Base-by-base conservation (phyloP, 2,797 vertebrate species). In the Syndactyla subalaris region DNA sequence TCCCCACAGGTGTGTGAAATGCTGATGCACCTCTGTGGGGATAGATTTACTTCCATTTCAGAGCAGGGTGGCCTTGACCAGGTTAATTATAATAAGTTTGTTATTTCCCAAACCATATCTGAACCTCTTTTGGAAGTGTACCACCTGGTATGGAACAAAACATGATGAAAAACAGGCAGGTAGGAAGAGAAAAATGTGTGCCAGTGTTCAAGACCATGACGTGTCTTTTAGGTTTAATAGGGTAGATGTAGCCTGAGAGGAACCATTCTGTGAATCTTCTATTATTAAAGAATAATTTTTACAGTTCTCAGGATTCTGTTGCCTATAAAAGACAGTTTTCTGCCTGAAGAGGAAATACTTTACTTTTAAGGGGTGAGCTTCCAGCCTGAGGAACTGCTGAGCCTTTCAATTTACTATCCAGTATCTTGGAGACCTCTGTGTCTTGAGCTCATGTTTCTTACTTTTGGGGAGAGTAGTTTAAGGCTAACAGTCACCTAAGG, bases 91-190 rank as follows among this genome's bases (percentile, higher is more conserved):
- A 32, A 12, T 2, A 20, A 38, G 14, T 59, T 36, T 67, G 16
- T 30, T 48, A 39, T 55, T 38, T 7, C 5, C 10, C 15, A 80
- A 11, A 41, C 7, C 14, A 22, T 0, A 0, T 12, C 39, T 61
- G 45, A 74, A 34, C 4, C 30, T 52, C 8, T 52, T 58, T 32
- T 54, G 41, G 18, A 14, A 61, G 11, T 2, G 3, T 34, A n/a
- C 3, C 54, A 43, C 8, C 7, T 2, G 3, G 2, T 0, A 0
- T 45, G 36, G 36, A 49, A 59, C 22, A 80, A n/a, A 84, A 24
- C 1, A 0, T 3, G 3, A 14, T 0, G 3, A 68, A n/a, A 39
- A 70, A 6, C 15, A 11, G 6, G 8, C 10, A 59, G 9, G 15
- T 32, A 45, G 30, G 24, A 16, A n/a, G 29, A 57, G 14, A n/a